A percentile compares a stretch with the other conserved stretches of the same genome.
Evolutionary conservation across 64 coral and sea anemone species (phyloP).

Genomic region (Montipora sp.): DNA sequence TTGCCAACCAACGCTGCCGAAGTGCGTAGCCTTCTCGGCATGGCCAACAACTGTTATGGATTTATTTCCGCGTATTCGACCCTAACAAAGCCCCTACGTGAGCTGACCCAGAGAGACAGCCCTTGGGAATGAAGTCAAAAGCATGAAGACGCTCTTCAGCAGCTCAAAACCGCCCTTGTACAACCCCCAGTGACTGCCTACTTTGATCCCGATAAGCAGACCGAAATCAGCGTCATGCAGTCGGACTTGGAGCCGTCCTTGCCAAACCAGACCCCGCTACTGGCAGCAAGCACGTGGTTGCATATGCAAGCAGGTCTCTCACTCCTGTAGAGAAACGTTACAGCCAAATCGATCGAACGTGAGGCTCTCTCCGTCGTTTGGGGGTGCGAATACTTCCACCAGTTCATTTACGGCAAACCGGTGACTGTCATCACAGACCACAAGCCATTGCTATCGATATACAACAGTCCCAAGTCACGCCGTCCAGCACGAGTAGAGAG

Average conservation of each 20-base stretch:
- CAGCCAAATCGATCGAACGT: slow-evolving; percentile 49
- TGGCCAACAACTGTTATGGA: slow-evolving; percentile 60
- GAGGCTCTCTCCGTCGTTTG: slow-evolving; percentile 11
- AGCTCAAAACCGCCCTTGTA: not conserved
- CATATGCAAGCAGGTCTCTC: too few species aligned
- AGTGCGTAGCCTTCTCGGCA: slow-evolving; percentile 54
- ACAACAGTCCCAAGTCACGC: slow-evolving; percentile 6
- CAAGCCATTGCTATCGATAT: too few species aligned
- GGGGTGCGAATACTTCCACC: too few species aligned
- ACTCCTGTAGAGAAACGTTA: slow-evolving; percentile 48
- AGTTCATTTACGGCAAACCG: too few species aligned
- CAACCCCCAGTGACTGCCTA: slow-evolving; percentile 55
- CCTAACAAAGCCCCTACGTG: slow-evolving; percentile 16
- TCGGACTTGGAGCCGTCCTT: too few species aligned
- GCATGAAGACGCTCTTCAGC: slow-evolving; percentile 13
- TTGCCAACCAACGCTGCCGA: slow-evolving; percentile 33
- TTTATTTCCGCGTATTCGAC: slow-evolving; percentile 58
- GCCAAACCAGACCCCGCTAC: slow-evolving; percentile 29
- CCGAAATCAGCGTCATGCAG: too few species aligned
- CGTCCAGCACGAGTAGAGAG: slow-evolving; percentile 60
- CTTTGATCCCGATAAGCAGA: slow-evolving; percentile 58
- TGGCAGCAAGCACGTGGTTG: slow-evolving; percentile 1
- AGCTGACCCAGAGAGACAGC: too few species aligned
- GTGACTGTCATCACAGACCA: too few species aligned
- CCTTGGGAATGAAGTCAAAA: too few species aligned